Evolutionary conservation across 2,888 invertebrate genomes (phyloP), one percentile per base, ranked within the genome.

Genomic region (Mesorhabditis spiculigera): DNA sequence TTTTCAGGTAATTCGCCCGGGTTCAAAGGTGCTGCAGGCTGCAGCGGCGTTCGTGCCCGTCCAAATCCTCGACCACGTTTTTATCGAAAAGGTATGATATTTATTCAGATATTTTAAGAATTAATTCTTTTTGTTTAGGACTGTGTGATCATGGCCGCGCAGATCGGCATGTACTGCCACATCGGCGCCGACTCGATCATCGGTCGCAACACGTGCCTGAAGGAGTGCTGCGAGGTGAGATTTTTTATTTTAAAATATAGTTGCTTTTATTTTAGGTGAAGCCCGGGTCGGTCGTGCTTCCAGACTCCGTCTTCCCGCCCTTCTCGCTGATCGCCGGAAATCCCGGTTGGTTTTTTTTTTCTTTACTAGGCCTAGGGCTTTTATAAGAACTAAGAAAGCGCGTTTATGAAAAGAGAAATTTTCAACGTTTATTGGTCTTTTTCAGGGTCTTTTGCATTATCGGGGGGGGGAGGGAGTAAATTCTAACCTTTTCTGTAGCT

Each of bases 1-100:
- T 8, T 63, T 41, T 63, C 41, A 63, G 63, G 28, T 71, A 1
- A 93, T 99, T 78, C 88, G 98, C 28, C 28, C 28, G 28, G 28
- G 28, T 28, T 28, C 28, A 28, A 28, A 28, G 28, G 28, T 28
- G 28, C 28, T 28, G 28, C 28, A 28, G 28, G 28, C 28, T 1
- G 28, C 28, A 93, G 93, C 88, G 85, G 94, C 94, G 4, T 94
- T 96, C 88, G 96, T 97, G 85, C 95, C 96, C 3, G 89, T 96
- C 74, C 92, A 93, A 87, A 95, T 99, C 89, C 98, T 98, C 3
- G 97, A 98, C 86, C 93, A 97, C 89, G 97, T 98, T 0, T 95
- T 91, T 87, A 93, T 98, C 74, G 97, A 95, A 64, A 95, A 97
- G 88, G 82, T 81, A 58, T 0, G 75, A 68, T 62, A 3, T 76